Evolutionary conservation across 2,888 invertebrate species (phyloP), one percentile per base, ranked within the genome.

Genomic region (Drosophila austrosaltans): DNA sequence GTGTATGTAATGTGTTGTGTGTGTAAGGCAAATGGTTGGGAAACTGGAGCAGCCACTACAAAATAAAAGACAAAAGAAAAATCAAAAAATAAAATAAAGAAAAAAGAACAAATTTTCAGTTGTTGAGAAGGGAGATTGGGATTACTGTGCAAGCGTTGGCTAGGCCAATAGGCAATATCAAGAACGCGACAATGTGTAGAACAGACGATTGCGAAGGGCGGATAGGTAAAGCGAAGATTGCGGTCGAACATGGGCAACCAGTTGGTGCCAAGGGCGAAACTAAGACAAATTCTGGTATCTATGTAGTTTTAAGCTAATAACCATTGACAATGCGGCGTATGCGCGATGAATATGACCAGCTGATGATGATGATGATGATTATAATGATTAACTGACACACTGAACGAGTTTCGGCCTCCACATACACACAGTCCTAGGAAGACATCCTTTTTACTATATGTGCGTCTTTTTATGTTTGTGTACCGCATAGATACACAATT

Each of bases 81-180:
- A 22, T 22, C 3, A 25, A 48, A 48, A 65, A 63, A 1, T 36
- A 3, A 59, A 72, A 72, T 53, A 66, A 79, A 75, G 61, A 56
- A 48, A 77, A 74, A 68, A 69, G 74, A 66, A 77, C 70, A 72
- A 78, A 79, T 78, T 76, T 71, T 72, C 78, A 76, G 71, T 72
- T 69, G 67, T 68, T 71, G 66, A 65, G 71, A 72, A 72, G 66
- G 40, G 65, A 63, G 64, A 72, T 6, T 42, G 48, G 6, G 36
- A 32, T 48, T 48, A 63, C 20, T 22, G 40, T 44, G 7, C 36
- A 62, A 28, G 69, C 39, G 65, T 59, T 66, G 72, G 75, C 76
- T 82, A 72, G 82, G 82, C 86, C 82, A 86, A 86, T 79, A 77
- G 82, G 72, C 87, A 83, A 87, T 87, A 87, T 84, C 83, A 83